Evolutionary conservation across 2,888 invertebrate genomes (phyloP), one percentile per base, ranked within the genome.

Genomic region (Pyrrhia umbra): DNA sequence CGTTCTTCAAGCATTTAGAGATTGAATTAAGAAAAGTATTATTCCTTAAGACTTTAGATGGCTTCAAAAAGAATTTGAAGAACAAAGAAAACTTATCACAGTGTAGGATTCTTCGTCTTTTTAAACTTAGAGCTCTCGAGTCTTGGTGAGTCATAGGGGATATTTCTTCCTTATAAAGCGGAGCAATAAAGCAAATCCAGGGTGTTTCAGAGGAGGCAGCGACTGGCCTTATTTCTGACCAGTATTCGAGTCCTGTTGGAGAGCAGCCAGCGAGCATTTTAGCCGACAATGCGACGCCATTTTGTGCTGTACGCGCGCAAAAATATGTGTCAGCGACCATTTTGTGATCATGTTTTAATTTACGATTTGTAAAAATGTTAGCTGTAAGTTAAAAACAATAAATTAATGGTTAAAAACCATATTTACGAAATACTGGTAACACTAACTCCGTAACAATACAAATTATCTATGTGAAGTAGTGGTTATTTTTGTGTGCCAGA

Each of bases 251-350:
- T 79, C 75, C 75, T 79, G 65, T 80, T 86, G 86, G 86, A 86
- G 65, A 45, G 57, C 56, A 55, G 85, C 86, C 86, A 86, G 84
- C 56, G 68, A 59, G 75, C 83, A 82, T 81, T 80, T 75, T 65
- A 59, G 63, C 74, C 72, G 79, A 85, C 81, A 85, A 84, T 79
- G 70, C 62, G 70, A 58, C 74, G 78, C 87, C 82, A 83, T 84
- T 81, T 85, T 76, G 76, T 77, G 65, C 49, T 70, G 60, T 72
- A 80, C 67, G 69, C 75, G 73, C 73, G 73, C 70, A 75, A 66
- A 77, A 81, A 80, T 70, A 78, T 47, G 79, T 67, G 52, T 69
- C 55, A 18, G n/a, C 50, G 8, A 45, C 57, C 66, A 60, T 71
- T 68, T 68, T 66, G 67, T 39, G 45, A 64, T 64, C 55, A 67